Percentiles rank a stretch among this genome's conserved stretches.
Conservation (phyloP, 2,888 invertebrate genomes). For the Drosophila mimica region DNA sequence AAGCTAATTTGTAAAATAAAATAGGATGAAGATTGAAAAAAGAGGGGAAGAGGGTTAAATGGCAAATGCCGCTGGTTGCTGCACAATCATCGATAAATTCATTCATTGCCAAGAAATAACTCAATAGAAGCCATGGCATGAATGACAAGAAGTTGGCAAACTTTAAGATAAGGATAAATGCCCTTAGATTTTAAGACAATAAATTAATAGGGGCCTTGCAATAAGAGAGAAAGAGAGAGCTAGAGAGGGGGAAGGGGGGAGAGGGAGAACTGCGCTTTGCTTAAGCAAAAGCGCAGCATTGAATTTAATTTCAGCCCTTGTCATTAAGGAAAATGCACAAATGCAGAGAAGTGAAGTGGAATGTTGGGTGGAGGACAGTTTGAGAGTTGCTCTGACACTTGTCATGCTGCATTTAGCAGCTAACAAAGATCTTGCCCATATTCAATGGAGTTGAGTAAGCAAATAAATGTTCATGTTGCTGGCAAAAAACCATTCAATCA, state of each 20-base stretch:
- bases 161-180: constrained; percentile 67
- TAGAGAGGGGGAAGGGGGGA: neutral
- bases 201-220: constrained; percentile 56
- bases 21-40: neutral
- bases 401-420: constrained; percentile 44
- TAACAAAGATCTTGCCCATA: constrained; percentile 44
- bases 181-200: constrained; percentile 65
- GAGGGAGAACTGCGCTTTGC: neutral
- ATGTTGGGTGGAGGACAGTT: neutral
- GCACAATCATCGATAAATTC: constrained; percentile 56
- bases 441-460: constrained; percentile 70
- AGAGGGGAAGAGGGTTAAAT: constrained; percentile 9
- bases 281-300: constrained; percentile 36
- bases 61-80: constrained; percentile 41
- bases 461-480: constrained; percentile 59
- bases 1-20: constrained; percentile 64
- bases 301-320: constrained; percentile 68
- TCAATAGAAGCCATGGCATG: constrained; percentile 65
- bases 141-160: constrained; percentile 79
- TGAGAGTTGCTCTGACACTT: constrained; percentile 20
- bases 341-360: neutral
- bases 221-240: neutral
- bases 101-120: constrained; percentile 65
- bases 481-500: constrained; percentile 70
- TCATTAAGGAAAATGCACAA: constrained; percentile 59